phyloP scores from a whole-genome alignment of 2,888 invertebrate genomes.

The Bhutanitis thaidina region DNA sequence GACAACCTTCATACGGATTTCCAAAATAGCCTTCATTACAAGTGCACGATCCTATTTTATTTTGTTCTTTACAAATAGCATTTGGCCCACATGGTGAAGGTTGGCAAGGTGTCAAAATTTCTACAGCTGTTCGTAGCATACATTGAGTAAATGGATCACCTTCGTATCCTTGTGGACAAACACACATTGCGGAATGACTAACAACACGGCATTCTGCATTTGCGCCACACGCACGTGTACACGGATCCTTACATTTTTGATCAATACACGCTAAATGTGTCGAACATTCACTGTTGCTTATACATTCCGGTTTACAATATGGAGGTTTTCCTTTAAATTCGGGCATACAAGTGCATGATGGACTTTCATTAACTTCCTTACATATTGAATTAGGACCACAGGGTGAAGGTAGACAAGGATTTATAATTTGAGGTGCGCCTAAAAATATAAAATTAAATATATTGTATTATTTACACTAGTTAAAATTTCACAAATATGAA shows the following conservation, averaged over 20 bases:
- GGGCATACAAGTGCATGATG: constrained; percentile 87
- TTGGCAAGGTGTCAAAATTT: constrained; percentile 81
- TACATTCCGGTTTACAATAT: constrained; percentile 89
- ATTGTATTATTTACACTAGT: not conserved
- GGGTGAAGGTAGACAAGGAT: constrained; percentile 88
- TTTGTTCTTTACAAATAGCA: constrained; percentile 84
- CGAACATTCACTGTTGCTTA: constrained; percentile 87
- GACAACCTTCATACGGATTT: constrained; percentile 88
- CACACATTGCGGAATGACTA: constrained; percentile 89
- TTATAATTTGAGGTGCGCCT: constrained; percentile 53
- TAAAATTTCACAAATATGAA: no score
- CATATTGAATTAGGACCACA: constrained; percentile 90
- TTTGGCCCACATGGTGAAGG: constrained; percentile 87
- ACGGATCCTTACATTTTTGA: constrained; percentile 87
- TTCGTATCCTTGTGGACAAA: constrained; percentile 82
- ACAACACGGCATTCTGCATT: constrained; percentile 87
- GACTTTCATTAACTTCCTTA: constrained; percentile 82
- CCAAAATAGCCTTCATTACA: constrained; percentile 86
- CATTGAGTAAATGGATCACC: constrained; percentile 84
- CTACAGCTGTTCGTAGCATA: constrained; percentile 61
- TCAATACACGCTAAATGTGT: constrained; percentile 85
- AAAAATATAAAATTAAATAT: constrained; percentile 26
- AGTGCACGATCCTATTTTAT: constrained; percentile 84
- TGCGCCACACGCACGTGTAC: constrained; percentile 84
- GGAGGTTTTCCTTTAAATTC: constrained; percentile 86